These are phyloP conservation scores for Rousettus madagascariensis DNA, from an alignment of 2,797 vertebrate species.

Conservation along the genomic window DNA sequence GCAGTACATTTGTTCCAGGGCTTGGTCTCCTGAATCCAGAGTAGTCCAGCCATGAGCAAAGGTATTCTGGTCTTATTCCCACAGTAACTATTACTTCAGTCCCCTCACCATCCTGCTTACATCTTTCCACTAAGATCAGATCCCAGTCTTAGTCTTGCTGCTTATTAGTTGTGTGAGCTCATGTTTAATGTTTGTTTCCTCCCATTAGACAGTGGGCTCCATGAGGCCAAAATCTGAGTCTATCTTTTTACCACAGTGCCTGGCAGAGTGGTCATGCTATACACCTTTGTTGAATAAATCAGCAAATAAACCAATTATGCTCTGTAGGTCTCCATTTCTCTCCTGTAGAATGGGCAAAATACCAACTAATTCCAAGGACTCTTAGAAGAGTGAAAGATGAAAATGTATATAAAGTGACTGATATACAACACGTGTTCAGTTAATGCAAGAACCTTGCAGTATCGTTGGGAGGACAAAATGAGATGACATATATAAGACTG, in stretches of 20 bases:
- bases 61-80: background rate
- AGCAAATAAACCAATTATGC: background rate
- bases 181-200: background rate
- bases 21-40: background rate
- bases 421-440: constrained; percentile 8
- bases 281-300: background rate
- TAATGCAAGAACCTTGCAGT: background rate
- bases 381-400: background rate
- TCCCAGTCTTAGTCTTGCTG: background rate
- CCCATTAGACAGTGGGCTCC: background rate
- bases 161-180: background rate
- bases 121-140: background rate
- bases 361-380: background rate
- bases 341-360: background rate
- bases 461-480: background rate
- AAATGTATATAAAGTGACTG: background rate
- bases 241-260: background rate
- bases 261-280: background rate
- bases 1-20: background rate
- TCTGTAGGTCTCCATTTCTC: constrained; percentile 8
- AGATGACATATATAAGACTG: background rate
- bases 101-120: background rate
- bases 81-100: background rate
- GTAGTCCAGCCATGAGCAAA: background rate
- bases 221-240: background rate